phyloP scores from a whole-genome alignment of 2,113 vertebrate species.

The Heterotis niloticus region DNA sequence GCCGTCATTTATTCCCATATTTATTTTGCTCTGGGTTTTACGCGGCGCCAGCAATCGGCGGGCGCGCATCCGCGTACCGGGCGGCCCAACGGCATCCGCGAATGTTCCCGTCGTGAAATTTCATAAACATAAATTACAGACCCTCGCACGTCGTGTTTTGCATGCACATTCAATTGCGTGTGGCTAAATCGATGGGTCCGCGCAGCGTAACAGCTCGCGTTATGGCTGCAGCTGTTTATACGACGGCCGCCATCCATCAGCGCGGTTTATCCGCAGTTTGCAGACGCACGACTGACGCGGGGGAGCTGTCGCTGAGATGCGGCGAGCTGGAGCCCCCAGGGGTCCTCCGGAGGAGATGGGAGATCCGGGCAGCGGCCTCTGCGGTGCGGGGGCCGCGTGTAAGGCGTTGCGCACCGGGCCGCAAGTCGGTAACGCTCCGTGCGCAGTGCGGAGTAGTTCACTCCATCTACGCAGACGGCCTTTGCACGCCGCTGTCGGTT shows the following conservation, averaged over 20 bases:
- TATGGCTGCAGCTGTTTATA: constrained; percentile 47
- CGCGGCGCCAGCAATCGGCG: not conserved
- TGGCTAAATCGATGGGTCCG: constrained; percentile 47
- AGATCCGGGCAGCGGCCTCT: not conserved
- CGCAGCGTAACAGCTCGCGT: constrained; percentile 31
- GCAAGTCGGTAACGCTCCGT: constrained; percentile 19
- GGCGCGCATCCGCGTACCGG: not conserved
- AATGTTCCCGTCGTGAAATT: constrained; percentile 42
- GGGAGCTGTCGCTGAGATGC: constrained; percentile 5
- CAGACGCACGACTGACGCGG: constrained; percentile 34
- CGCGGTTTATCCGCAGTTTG: constrained; percentile 48
- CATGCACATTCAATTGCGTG: constrained; percentile 50
- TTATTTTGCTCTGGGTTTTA: constrained; percentile 1
- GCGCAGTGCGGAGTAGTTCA: too few relatives aligned
- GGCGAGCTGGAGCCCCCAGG: not conserved
- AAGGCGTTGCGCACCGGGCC: not conserved
- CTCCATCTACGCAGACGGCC: constrained; percentile 1
- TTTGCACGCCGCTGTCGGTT: too few relatives aligned
- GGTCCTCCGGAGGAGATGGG: not conserved
- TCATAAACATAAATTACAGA: constrained; percentile 46
- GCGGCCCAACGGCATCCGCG: constrained; percentile 29
- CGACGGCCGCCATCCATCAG: constrained; percentile 53
- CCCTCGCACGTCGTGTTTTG: constrained; percentile 31
- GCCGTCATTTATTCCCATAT: not conserved
- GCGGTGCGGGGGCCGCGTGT: not conserved